Base-by-base conservation (phyloP, 1,140 invertebrate species). In the Macrosteles quadrilineatus region DNA sequence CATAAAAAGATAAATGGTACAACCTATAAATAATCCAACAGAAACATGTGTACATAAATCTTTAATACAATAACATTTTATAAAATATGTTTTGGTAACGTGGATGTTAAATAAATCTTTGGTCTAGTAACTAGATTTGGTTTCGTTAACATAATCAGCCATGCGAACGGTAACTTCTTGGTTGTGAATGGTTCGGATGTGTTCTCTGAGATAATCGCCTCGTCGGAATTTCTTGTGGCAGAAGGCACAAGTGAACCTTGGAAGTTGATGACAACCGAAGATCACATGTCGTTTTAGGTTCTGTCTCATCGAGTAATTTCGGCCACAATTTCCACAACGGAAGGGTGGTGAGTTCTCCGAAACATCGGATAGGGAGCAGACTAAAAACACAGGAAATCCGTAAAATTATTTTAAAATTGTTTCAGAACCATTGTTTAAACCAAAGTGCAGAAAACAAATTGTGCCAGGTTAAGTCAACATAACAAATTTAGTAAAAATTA, bases 221-320 rank as follows among this genome's bases (percentile, higher is more conserved):
- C 55, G 2, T 14, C 55, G 55, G 25, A 59, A 59, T 12, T 29
- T 40, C 63, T 66, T 40, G 2, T 66, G 3, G 21, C 63, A 66
- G 2, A 43, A 25, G 17, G 73, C 72, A 62, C 84, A 85, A 11
- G 78, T 81, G 73, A 85, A 85, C 19, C 82, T 81, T 0, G 84
- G 84, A 25, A 80, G 82, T 63, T 84, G 83, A n/a, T 81, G 81
- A 68, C 82, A 83, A 31, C 82, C 81, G 73, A 83, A 85, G 0
- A 83, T 76, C 70, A 83, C 73, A 69, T 85, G 83, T 3, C 83
- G 84, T 23, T 82, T 80, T 75, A 85, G 80, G 73, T 85, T 85
- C 40, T 83, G 78, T 12, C 82, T 75, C 75, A 82, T 81, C 1
- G 80, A 79, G 70, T 85, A 85, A 1, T 75, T 76, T 73, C 85